These are phyloP conservation scores for Eidolon dupreanum DNA, from an alignment of 2,797 vertebrate species.

Conservation along the genomic window DNA sequence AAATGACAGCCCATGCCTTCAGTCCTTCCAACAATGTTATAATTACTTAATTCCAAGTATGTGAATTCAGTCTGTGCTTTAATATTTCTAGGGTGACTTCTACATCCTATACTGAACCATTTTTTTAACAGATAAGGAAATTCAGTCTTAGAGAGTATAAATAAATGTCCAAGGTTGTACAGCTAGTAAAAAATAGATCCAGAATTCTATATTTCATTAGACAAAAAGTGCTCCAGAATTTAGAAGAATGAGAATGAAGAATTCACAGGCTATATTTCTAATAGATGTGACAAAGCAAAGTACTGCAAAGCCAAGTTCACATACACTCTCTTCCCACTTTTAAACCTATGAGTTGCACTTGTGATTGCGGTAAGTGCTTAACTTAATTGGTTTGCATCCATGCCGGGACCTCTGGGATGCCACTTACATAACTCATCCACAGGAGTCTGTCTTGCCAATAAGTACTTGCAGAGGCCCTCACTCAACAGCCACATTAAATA, in stretches of 20 bases:
- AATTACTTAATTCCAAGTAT: background rate
- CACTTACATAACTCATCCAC: slow-evolving; percentile 77
- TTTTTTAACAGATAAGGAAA: background rate
- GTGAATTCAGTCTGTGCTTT: background rate
- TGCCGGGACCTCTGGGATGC: slow-evolving; percentile 76
- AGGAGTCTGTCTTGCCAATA: slow-evolving; percentile 73
- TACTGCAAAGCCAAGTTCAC: slow-evolving; percentile 67
- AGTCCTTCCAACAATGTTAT: background rate
- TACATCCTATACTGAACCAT: background rate
- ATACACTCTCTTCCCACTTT: slow-evolving; percentile 71
- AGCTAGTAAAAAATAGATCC: background rate
- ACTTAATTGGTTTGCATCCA: slow-evolving; percentile 81
- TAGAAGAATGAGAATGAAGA: slow-evolving; percentile 3
- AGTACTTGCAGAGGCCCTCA: slow-evolving; percentile 64
- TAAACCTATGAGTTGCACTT: slow-evolving; percentile 72
- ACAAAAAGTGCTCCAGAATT: slow-evolving; percentile 14
- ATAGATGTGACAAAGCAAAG: slow-evolving; percentile 58
- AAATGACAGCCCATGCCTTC: background rate
- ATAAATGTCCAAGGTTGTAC: background rate
- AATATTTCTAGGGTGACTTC: slow-evolving; percentile 20
- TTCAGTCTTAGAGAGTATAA: background rate
- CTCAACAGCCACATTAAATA: slow-evolving; percentile 66
- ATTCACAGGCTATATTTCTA: slow-evolving; percentile 48
- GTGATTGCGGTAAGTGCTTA: slow-evolving; percentile 79
- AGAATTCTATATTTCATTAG: background rate